These are phyloP conservation scores for Nomada flava DNA, from an alignment of 2,888 invertebrate species.

Conservation along the genomic window DNA sequence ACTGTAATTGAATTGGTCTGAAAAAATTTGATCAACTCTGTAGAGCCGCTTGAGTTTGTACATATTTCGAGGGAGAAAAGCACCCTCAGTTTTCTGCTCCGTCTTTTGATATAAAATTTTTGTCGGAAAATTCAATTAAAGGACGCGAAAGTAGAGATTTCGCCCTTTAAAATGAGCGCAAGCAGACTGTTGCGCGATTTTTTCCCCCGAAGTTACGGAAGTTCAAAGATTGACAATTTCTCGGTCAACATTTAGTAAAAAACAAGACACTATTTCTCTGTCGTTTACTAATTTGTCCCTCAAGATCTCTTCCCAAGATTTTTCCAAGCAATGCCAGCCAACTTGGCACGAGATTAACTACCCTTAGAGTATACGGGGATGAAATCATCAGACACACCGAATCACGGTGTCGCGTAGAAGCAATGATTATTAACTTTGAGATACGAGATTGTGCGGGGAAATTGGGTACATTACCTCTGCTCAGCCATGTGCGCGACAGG, in stretches of 20 bases:
- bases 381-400: slow-evolving; percentile 34
- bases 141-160: no score
- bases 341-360: background rate
- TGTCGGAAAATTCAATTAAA: no score
- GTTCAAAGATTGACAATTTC: no score
- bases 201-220: no score
- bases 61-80: no score
- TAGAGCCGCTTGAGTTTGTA: no score
- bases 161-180: no score
- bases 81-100: no score
- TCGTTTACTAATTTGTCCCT: background rate
- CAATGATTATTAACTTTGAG: slow-evolving; percentile 32
- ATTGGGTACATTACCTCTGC: slow-evolving; percentile 26
- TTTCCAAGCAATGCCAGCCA: background rate
- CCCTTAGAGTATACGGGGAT: background rate
- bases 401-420: slow-evolving; percentile 16
- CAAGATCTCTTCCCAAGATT: background rate
- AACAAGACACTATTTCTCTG: background rate
- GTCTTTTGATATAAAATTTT: no score
- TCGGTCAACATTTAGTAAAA: background rate
- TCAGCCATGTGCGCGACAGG: background rate
- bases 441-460: slow-evolving; percentile 34
- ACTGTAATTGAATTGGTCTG: no score
- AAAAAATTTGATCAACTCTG: no score
- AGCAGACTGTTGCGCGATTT: no score